Conservation (phyloP, 2,113 vertebrate genomes). For the Oncorhynchus masou region DNA sequence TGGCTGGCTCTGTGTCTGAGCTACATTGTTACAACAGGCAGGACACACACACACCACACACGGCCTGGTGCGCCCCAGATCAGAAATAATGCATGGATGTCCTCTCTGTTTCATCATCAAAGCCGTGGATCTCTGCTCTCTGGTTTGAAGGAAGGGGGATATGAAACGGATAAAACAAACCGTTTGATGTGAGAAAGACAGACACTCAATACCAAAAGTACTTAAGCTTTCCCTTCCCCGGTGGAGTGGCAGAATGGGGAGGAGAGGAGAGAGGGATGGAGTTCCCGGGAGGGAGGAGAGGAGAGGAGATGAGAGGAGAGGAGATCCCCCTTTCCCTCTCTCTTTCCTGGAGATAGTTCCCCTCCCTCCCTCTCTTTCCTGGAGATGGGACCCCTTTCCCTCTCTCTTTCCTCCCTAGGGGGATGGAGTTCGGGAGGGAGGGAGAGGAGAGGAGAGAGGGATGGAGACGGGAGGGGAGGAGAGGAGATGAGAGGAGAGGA, state of each 20-base stretch:
- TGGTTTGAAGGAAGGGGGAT: conserved; percentile 71
- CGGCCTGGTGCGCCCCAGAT: conserved; percentile 59
- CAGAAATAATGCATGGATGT: conserved; percentile 73
- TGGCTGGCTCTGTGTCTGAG: conserved; percentile 47
- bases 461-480: fast-evolving
- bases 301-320: no score
- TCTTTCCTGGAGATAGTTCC: no score
- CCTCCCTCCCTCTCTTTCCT: no score
- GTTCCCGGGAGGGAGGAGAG: conserved; percentile 43
- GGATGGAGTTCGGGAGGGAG: no score
- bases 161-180: conserved; percentile 81
- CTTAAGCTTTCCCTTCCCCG: conserved; percentile 75
- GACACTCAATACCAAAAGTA: conserved; percentile 75
- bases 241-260: conserved; percentile 64
- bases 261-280: conserved; percentile 45
- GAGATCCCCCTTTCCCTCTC: no score
- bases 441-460: no score
- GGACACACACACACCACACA: conserved; percentile 35
- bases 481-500: no score
- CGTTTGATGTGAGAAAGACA: conserved; percentile 82
- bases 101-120: conserved; percentile 83
- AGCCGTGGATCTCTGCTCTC: conserved; percentile 65
- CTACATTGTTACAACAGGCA: conserved; percentile 53
- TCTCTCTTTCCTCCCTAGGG: no score
- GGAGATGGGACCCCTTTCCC: no score